These are phyloP conservation scores for Halichoerus grypus DNA, from an alignment of 2,113 vertebrate genomes.

Conservation along the genomic window DNA sequence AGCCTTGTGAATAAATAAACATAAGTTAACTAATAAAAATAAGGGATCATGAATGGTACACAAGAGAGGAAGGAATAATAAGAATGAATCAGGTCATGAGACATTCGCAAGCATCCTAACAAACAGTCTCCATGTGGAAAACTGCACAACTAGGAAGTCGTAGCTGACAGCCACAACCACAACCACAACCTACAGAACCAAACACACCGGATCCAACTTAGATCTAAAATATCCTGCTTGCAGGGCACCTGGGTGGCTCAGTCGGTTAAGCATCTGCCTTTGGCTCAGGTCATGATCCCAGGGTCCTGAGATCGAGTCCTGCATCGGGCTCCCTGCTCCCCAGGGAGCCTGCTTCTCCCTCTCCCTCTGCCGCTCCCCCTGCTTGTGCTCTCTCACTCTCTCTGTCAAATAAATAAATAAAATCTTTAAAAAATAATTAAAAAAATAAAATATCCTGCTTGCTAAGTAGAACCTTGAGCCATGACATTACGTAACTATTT, in stretches of 20 bases:
- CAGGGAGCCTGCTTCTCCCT: too few relatives aligned
- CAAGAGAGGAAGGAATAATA: background rate
- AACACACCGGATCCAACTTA: background rate
- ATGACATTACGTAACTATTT: slow-evolving; percentile 55
- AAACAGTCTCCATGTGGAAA: background rate
- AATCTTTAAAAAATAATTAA: too few relatives aligned
- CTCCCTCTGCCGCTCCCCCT: too few relatives aligned
- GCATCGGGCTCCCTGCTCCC: too few relatives aligned
- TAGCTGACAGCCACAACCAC: background rate
- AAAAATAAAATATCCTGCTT: slow-evolving; percentile 7
- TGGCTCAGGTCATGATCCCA: too few relatives aligned
- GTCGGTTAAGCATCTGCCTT: too few relatives aligned
- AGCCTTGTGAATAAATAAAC: background rate
- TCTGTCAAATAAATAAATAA: too few relatives aligned
- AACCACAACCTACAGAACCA: background rate
- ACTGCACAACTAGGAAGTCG: background rate
- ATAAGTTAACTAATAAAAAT: background rate
- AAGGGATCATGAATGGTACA: background rate
- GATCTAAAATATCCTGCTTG: slow-evolving; percentile 19
- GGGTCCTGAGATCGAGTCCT: too few relatives aligned
- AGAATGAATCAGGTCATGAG: background rate
- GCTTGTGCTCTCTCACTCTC: too few relatives aligned
- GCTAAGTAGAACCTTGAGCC: slow-evolving; percentile 38
- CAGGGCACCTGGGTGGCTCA: too few relatives aligned
- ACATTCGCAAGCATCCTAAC: background rate